Evolutionary conservation across 2,888 invertebrate genomes (phyloP).

Genomic region (Bellardia bayeri): DNA sequence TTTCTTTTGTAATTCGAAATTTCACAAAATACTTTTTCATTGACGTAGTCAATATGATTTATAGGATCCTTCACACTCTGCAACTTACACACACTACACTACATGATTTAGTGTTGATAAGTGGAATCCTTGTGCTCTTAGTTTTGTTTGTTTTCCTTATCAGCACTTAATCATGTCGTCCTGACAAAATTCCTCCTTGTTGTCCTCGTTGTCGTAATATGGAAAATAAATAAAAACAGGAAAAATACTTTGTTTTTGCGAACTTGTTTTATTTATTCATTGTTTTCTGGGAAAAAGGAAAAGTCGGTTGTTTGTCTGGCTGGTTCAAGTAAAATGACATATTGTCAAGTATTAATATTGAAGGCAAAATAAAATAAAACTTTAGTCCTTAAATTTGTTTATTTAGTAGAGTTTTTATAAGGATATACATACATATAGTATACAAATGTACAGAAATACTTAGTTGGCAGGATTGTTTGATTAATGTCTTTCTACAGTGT

Average conservation of each 20-base stretch:
- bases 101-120: neutral
- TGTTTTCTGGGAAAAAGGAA: neutral
- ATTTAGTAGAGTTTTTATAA: neutral
- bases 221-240: neutral
- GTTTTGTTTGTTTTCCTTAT: neutral
- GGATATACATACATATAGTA: neutral
- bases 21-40: neutral
- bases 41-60: neutral
- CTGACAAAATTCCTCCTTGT: neutral
- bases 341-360: conserved; percentile 10
- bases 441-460: neutral
- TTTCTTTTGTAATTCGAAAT: neutral
- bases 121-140: neutral
- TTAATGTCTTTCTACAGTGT: neutral
- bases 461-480: neutral
- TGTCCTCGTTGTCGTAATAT: neutral
- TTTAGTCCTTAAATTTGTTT: conserved; percentile 20
- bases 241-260: neutral
- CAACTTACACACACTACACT: neutral
- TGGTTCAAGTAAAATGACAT: conserved; percentile 5
- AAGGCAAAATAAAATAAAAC: conserved; percentile 13
- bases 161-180: conserved; percentile 11
- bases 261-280: neutral
- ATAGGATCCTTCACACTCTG: neutral
- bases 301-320: neutral